A percentile compares a stretch with the other conserved stretches of the same genome.
These are phyloP conservation scores for Rhodophaea formosa DNA, from an alignment of 2,888 invertebrate genomes.

Conservation along the genomic window DNA sequence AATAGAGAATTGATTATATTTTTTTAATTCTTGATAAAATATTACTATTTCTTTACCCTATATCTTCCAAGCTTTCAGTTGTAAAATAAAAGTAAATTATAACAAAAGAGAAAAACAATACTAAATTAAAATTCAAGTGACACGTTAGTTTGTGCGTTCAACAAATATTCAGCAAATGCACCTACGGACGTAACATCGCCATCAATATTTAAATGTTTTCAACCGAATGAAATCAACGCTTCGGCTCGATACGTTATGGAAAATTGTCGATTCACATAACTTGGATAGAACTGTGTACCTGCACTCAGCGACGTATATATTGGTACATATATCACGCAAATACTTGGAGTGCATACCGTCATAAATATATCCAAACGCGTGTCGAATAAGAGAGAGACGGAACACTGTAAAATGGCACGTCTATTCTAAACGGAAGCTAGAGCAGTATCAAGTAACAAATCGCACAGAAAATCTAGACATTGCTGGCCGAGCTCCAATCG, in stretches of 20 bases:
- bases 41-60: too few species aligned
- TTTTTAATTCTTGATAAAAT: too few species aligned
- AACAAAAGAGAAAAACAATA: neutral
- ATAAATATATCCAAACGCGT: constrained; percentile 68
- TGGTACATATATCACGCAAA: constrained; percentile 41
- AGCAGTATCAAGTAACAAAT: constrained; percentile 74
- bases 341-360: constrained; percentile 57
- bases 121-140: neutral
- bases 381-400: constrained; percentile 63
- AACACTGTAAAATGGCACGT: constrained; percentile 70
- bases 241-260: constrained; percentile 18
- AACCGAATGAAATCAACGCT: constrained; percentile 30
- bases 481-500: constrained; percentile 75
- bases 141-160: neutral
- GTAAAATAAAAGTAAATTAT: too few species aligned
- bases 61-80: too few species aligned
- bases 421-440: constrained; percentile 75
- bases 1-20: too few species aligned
- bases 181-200: constrained; percentile 24
- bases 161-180: constrained; percentile 29
- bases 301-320: constrained; percentile 27
- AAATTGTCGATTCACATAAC: constrained; percentile 16
- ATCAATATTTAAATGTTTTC: constrained; percentile 46
- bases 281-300: constrained; percentile 17
- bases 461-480: constrained; percentile 73